These are phyloP conservation scores for Pollimyrus isidori DNA, from an alignment of 2,113 vertebrate species.

Conservation along the genomic window DNA sequence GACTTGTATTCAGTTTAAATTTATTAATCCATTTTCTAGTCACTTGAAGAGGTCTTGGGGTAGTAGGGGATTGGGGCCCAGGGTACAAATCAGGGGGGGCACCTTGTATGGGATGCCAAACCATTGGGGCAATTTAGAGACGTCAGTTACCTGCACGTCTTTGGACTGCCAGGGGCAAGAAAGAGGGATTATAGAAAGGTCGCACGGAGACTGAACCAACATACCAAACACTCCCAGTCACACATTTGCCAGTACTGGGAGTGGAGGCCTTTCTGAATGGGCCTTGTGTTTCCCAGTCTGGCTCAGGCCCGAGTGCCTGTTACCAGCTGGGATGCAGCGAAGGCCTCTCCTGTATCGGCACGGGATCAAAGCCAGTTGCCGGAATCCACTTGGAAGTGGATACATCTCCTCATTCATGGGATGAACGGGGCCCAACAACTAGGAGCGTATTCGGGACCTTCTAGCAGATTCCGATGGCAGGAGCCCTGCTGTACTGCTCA, in stretches of 20 bases:
- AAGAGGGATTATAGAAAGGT: background rate
- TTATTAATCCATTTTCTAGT: background rate
- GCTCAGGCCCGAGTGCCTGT: background rate
- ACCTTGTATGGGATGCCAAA: background rate
- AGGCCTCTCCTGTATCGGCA: background rate
- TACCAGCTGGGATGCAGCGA: no score
- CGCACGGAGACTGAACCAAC: background rate
- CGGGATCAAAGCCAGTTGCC: background rate
- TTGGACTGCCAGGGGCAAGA: background rate
- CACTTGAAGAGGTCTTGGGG: background rate
- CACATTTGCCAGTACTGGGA: background rate
- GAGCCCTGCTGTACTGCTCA: background rate
- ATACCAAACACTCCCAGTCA: no score
- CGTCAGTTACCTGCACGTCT: background rate
- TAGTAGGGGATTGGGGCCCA: background rate
- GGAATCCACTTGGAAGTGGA: background rate
- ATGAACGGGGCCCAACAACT: background rate
- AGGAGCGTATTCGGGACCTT: background rate
- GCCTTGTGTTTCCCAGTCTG: background rate
- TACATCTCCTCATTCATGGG: background rate
- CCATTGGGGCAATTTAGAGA: background rate
- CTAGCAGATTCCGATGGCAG: background rate
- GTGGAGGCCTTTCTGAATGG: background rate
- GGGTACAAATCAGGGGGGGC: background rate
- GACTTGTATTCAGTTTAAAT: background rate